These are phyloP conservation scores for Rhinopomastus cyanomelas DNA, from an alignment of 2,113 vertebrate species.

Conservation along the genomic window DNA sequence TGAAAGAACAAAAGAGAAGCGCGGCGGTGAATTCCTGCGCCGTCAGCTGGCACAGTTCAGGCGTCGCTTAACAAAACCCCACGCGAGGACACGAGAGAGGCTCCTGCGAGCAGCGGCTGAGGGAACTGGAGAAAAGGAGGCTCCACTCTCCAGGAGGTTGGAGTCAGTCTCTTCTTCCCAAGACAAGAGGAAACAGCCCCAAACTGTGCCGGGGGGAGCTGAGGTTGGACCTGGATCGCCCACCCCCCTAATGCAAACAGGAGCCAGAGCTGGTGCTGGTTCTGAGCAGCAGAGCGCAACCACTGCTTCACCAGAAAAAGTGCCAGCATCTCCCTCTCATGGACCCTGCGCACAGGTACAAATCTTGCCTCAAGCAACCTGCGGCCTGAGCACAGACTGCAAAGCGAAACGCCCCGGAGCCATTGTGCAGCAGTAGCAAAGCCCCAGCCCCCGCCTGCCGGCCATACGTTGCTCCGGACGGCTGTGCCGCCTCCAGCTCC, in stretches of 20 bases:
- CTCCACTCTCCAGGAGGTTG: too few relatives aligned
- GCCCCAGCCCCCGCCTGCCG: not conserved
- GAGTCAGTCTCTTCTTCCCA: too few relatives aligned
- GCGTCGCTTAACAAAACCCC: not conserved
- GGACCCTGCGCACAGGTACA: not conserved
- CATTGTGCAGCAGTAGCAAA: not conserved
- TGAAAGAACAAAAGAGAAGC: slow-evolving; percentile 45
- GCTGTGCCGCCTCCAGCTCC: not conserved
- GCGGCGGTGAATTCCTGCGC: not conserved
- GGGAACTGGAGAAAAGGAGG: too few relatives aligned
- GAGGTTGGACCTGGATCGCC: not conserved
- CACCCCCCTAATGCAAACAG: not conserved
- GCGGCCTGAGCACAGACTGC: not conserved
- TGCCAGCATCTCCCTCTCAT: not conserved
- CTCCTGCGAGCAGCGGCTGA: too few relatives aligned
- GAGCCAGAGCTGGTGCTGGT: not conserved
- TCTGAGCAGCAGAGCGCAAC: not conserved
- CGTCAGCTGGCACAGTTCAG: not conserved
- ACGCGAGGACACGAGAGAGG: not conserved
- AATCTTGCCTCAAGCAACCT: not conserved
- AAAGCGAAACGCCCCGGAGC: not conserved
- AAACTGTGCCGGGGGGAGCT: too few relatives aligned
- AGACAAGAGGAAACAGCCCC: too few relatives aligned
- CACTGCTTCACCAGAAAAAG: not conserved
- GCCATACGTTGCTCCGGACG: not conserved